These are phyloP conservation scores for Portunus trituberculatus DNA, from an alignment of 1,140 invertebrate genomes.

Conservation along the genomic window DNA sequence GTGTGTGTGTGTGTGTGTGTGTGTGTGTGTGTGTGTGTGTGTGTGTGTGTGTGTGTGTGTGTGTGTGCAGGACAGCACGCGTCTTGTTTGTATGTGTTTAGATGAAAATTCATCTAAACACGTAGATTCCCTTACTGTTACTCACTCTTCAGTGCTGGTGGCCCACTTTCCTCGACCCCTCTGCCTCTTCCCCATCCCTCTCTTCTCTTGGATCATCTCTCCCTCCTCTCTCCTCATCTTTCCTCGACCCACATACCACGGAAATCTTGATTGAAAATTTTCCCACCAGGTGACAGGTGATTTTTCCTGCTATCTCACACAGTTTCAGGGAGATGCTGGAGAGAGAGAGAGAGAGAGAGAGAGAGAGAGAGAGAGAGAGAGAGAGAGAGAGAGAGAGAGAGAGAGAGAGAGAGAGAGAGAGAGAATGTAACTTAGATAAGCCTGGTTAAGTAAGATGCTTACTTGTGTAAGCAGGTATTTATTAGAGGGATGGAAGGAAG, in stretches of 20 bases:
- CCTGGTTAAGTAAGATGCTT: too few relatives aligned
- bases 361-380: not conserved
- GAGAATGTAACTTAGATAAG: too few relatives aligned
- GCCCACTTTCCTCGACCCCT: conserved; percentile 30
- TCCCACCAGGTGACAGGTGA: conserved; percentile 60
- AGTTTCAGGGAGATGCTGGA: not conserved
- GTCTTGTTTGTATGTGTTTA: not conserved
- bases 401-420: too few relatives aligned
- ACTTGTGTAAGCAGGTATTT: too few relatives aligned
- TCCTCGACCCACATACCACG: conserved; percentile 37
- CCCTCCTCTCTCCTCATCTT: not conserved
- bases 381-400: not conserved
- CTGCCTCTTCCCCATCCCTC: not conserved
- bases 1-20: too few relatives aligned
- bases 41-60: not conserved
- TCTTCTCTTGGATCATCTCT: not conserved
- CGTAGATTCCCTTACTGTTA: not conserved
- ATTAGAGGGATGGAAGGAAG: too few relatives aligned
- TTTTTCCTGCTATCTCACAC: conserved; percentile 45
- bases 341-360: not conserved
- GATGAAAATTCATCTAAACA: not conserved
- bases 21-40: too few relatives aligned
- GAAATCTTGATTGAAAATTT: conserved; percentile 57
- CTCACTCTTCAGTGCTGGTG: not conserved
- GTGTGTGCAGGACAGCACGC: not conserved